Evolutionary conservation across 2,888 invertebrate species (phyloP).

Genomic region (Ormyrus labotus): DNA sequence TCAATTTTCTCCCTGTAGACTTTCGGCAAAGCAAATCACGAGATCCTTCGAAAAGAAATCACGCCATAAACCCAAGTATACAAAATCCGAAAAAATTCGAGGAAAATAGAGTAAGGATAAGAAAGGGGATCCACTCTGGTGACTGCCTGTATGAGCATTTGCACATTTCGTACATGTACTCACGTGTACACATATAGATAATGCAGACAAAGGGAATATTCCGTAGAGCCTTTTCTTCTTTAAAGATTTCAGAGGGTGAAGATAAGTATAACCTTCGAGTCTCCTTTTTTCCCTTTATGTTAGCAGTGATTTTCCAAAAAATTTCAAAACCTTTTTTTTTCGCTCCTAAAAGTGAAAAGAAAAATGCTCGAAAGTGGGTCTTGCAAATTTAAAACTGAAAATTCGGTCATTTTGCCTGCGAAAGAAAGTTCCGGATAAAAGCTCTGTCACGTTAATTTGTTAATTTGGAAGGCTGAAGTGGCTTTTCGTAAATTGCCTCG

Average conservation of each 20-base stretch:
- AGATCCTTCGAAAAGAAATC: conserved; percentile 28
- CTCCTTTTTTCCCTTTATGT: no score
- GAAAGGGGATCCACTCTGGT: conserved; percentile 31
- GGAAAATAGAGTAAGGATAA: conserved; percentile 49
- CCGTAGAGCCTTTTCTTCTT: background rate
- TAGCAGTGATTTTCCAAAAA: no score
- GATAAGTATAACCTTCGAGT: no score
- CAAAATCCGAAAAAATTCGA: conserved; percentile 17
- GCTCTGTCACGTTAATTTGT: no score
- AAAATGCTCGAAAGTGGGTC: background rate
- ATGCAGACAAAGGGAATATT: conserved; percentile 13
- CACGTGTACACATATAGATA: background rate
- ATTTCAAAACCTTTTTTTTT: background rate
- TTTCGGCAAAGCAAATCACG: conserved; percentile 18
- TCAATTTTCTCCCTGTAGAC: conserved; percentile 14
- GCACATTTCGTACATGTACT: conserved; percentile 27
- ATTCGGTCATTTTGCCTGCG: no score
- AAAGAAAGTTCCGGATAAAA: no score
- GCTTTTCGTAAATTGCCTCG: no score
- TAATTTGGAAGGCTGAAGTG: no score
- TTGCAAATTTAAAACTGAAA: background rate
- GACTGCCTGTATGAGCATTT: conserved; percentile 9
- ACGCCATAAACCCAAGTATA: conserved; percentile 31
- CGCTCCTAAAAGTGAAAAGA: background rate
- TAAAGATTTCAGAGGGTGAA: background rate